A percentile compares a stretch with the other conserved stretches of the same genome.
Conservation (phyloP, 2,797 vertebrate genomes). For the Mustela erminea region DNA sequence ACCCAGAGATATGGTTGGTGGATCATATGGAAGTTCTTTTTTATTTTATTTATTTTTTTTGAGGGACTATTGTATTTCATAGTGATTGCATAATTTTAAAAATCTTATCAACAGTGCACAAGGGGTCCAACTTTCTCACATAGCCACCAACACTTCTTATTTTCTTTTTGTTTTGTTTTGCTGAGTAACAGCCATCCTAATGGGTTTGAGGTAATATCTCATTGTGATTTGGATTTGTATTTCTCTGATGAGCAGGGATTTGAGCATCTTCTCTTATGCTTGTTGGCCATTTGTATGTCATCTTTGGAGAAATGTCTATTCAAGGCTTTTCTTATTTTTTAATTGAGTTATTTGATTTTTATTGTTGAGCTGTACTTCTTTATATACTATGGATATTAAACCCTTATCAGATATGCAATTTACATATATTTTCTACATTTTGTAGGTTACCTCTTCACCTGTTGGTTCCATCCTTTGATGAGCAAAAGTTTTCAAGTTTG, state of each 20-base stretch:
- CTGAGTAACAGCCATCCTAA: background rate
- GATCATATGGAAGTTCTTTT: background rate
- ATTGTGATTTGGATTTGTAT: background rate
- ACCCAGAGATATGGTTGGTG: background rate
- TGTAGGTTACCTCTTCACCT: background rate
- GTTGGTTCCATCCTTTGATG: background rate
- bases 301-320: background rate
- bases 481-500: background rate
- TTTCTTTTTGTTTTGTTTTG: background rate
- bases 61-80: background rate
- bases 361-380: background rate
- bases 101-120: background rate
- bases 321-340: background rate
- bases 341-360: background rate
- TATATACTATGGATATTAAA: constrained; percentile 5
- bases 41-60: background rate
- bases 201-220: background rate
- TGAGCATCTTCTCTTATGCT: background rate
- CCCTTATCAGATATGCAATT: background rate
- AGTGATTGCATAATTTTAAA: background rate
- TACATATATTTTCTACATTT: background rate
- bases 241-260: background rate
- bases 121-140: background rate
- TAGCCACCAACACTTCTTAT: background rate
- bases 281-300: background rate